Base-by-base conservation (phyloP, 2,113 vertebrate species). In the Catharus fuscescens region DNA sequence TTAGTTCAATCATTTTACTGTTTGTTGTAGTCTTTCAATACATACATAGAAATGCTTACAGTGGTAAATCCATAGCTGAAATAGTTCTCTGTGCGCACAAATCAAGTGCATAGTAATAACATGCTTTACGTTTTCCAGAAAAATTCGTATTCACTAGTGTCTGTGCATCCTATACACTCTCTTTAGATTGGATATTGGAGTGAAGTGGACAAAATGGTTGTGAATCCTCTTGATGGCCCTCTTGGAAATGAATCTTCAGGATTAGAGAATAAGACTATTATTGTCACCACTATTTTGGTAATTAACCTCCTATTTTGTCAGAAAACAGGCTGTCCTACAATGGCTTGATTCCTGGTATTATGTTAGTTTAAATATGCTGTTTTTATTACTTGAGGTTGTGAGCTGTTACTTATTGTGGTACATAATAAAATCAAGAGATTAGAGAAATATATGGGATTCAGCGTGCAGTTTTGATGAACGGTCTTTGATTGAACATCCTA, bases 211-310 rank as follows among this genome's bases (percentile, higher is more conserved):
- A 99, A 98, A 98, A 99, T 99, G 99, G 99, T 99, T 24, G 99
- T 99, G 62, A 99, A 99, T 88, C 98, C 99, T 88, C 98, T 98
- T 3, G 99, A 99, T 25, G 98, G 99, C 31, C 98, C 99, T 70
- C 98, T 98, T 87, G 98, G 98, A 87, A 99, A 99, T 67, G 99
- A 99, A 62, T 98, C 99, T 47, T 98, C 99, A 48, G 99, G 99
- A 93, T 98, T 99, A 98, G 99, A 99, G 97, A 99, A 99, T 97
- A 99, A 99, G 97, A 99, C 99, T 10, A 99, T 99, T 80, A 98
- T 99, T 86, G 99, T 99, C 95, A 99, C 99, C 71, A 99, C 99
- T 57, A 99, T 99, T 96, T 98, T 99, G 99, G 99, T 99, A 99
- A 98, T 97, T 96, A 96, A 92, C 72, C 77, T 97, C 66, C 34